Evolutionary conservation across 2,797 vertebrate species (phyloP).

Genomic region (Muraenolepis orangiensis): DNA sequence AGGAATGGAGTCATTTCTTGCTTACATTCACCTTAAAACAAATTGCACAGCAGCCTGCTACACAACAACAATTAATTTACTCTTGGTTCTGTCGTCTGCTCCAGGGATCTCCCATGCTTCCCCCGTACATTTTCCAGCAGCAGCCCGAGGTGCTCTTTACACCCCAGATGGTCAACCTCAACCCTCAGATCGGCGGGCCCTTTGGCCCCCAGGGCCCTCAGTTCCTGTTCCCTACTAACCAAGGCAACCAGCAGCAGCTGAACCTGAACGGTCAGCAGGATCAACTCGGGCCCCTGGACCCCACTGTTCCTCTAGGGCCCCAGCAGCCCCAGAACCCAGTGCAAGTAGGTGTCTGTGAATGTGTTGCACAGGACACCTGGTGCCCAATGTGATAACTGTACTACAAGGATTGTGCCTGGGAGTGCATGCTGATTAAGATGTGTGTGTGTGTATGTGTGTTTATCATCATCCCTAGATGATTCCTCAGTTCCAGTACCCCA

Average conservation of each 20-base stretch:
- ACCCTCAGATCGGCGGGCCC: constrained; percentile 59
- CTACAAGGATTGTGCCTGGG: not conserved
- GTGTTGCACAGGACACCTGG: not conserved
- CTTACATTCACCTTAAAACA: not conserved
- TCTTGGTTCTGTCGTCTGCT: not conserved
- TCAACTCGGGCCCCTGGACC: constrained; percentile 51
- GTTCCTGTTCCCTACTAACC: constrained; percentile 51
- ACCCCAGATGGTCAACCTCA: constrained; percentile 65
- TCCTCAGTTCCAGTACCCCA: constrained; percentile 60
- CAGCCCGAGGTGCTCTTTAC: constrained; percentile 63
- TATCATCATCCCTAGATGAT: constrained; percentile 44
- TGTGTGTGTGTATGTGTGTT: not conserved
- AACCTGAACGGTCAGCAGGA: constrained; percentile 64
- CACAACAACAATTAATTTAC: not conserved
- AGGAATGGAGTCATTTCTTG: not conserved
- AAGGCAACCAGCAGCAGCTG: constrained; percentile 55
- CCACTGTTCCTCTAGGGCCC: constrained; percentile 47
- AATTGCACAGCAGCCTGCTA: not conserved
- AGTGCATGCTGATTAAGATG: not conserved
- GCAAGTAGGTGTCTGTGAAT: constrained; percentile 50
- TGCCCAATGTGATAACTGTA: not conserved
- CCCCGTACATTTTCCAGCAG: constrained; percentile 64
- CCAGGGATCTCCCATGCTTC: constrained; percentile 55
- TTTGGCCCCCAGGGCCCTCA: constrained; percentile 63
- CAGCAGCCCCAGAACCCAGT: constrained; percentile 59